phyloP scores from a whole-genome alignment of 2,888 invertebrate species.

The Pedicia rivosa region DNA sequence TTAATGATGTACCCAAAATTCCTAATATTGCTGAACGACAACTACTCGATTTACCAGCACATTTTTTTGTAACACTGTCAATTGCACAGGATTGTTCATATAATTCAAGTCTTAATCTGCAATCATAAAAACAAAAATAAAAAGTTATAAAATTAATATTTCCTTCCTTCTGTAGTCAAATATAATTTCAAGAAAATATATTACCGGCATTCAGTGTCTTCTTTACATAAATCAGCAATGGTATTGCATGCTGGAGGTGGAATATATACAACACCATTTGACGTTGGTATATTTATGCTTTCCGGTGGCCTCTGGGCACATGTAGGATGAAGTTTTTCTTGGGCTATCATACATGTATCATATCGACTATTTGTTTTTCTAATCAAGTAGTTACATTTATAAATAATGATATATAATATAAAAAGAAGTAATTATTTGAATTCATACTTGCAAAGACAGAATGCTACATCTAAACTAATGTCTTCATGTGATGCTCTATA shows the following conservation, averaged over 20 bases:
- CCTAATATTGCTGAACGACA: conserved; percentile 76
- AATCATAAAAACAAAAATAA: neutral
- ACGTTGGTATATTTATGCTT: conserved; percentile 32
- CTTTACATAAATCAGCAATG: conserved; percentile 67
- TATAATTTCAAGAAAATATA: conserved; percentile 11
- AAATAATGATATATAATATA: neutral
- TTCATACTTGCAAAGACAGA: conserved; percentile 84
- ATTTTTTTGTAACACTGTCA: conserved; percentile 76
- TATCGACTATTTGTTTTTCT: conserved; percentile 40
- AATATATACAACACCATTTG: conserved; percentile 31
- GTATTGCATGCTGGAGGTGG: conserved; percentile 76
- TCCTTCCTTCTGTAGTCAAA: neutral
- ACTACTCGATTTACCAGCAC: conserved; percentile 70
- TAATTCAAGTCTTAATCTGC: conserved; percentile 62
- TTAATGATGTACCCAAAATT: conserved; percentile 75
- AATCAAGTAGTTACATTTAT: conserved; percentile 2
- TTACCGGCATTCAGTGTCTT: conserved; percentile 73
- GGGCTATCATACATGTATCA: conserved; percentile 76
- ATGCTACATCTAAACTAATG: conserved; percentile 79
- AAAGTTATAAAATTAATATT: neutral
- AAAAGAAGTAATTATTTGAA: neutral
- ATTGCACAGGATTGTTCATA: conserved; percentile 87
- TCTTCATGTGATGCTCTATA: conserved; percentile 65
- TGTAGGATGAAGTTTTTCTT: conserved; percentile 76
- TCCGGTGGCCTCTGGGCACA: conserved; percentile 70